Percentiles rank a stretch among this genome's conserved stretches.
phyloP scores from a whole-genome alignment of 2,797 vertebrate species.

The Sardinella longiceps region DNA sequence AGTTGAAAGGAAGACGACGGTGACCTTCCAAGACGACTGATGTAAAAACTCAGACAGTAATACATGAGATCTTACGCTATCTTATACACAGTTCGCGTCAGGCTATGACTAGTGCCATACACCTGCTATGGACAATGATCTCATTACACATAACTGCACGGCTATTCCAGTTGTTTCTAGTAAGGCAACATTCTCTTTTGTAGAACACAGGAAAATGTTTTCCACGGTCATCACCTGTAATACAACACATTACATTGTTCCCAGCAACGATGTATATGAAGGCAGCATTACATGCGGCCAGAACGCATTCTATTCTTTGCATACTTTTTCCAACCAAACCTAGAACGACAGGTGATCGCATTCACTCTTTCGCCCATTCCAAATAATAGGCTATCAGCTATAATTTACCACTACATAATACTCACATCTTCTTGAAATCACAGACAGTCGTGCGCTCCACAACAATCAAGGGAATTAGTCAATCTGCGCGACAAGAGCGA shows the following conservation, averaged over 20 bases:
- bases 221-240: not conserved
- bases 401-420: constrained; percentile 52
- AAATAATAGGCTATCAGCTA: constrained; percentile 20
- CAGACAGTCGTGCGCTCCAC: constrained; percentile 48
- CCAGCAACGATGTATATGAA: constrained; percentile 12
- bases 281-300: constrained; percentile 25
- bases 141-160: constrained; percentile 34
- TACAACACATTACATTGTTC: not conserved
- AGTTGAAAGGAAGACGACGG: not conserved
- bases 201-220: not conserved
- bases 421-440: constrained; percentile 63
- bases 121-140: constrained; percentile 10
- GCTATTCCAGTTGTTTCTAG: not conserved
- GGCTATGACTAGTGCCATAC: not conserved
- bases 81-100: not conserved
- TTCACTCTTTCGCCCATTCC: constrained; percentile 8
- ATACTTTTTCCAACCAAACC: constrained; percentile 26
- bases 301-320: constrained; percentile 26
- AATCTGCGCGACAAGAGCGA: constrained; percentile 63
- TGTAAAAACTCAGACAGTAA: not conserved
- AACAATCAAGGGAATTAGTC: constrained; percentile 44
- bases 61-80: not conserved
- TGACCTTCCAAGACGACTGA: not conserved
- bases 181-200: not conserved
- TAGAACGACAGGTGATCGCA: constrained; percentile 22